A percentile compares a stretch with the other conserved stretches of the same genome.
Conservation (phyloP, 2,797 vertebrate species). For the Amniataba percoides region DNA sequence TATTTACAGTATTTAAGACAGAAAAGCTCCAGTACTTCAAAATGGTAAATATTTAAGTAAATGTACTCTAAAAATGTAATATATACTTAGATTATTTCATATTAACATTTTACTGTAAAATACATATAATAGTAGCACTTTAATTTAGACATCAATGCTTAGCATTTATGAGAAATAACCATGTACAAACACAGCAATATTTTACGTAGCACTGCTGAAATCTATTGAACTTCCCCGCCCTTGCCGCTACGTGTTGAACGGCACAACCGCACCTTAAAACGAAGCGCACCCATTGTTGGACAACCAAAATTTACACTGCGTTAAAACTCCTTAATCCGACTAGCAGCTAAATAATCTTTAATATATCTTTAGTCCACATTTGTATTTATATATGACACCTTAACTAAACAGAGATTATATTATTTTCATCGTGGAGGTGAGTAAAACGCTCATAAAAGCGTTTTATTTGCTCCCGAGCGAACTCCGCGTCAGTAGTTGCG, state of each 20-base stretch:
- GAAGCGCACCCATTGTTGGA: slow-evolving; percentile 47
- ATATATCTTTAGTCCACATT: accelerated
- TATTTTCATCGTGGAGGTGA: accelerated
- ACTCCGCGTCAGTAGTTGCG: slow-evolving; percentile 77
- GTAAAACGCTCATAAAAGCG: accelerated
- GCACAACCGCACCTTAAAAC: accelerated
- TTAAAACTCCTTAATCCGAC: neutral
- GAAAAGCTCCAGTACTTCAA: too few relatives aligned
- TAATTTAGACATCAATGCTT: too few relatives aligned
- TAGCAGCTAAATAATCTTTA: accelerated
- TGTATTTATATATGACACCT: accelerated
- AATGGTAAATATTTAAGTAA: too few relatives aligned
- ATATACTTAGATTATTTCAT: too few relatives aligned
- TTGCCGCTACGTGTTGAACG: neutral
- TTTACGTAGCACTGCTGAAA: neutral
- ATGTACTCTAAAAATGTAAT: too few relatives aligned
- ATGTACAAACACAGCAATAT: neutral
- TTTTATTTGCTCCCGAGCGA: accelerated
- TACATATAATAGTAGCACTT: too few relatives aligned
- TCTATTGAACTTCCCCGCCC: neutral
- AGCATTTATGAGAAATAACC: neutral
- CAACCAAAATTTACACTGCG: slow-evolving; percentile 53
- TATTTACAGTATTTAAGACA: too few relatives aligned
- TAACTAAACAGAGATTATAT: accelerated
- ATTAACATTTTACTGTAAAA: too few relatives aligned